phyloP scores from a whole-genome alignment of 2,888 invertebrate genomes.

The Urechis unicinctus region DNA sequence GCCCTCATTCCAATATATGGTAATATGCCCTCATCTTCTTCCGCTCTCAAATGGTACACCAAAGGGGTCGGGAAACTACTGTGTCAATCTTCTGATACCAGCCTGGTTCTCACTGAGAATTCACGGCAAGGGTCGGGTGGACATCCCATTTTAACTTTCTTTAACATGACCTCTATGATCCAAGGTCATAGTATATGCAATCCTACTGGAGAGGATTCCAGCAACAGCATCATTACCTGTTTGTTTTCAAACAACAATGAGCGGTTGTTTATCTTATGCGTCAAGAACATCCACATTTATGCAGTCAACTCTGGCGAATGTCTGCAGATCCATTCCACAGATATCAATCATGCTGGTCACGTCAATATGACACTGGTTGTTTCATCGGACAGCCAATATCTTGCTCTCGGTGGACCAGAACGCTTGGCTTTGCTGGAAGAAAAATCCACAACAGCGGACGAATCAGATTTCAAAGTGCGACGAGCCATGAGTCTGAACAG shows the following conservation, averaged over 20 bases:
- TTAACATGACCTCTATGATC: neutral
- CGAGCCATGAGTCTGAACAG: constrained; percentile 11
- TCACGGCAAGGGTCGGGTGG: neutral
- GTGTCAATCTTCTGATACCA: neutral
- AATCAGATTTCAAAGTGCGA: neutral
- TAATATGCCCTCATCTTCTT: neutral
- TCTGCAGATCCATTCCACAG: neutral
- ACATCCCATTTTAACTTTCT: neutral
- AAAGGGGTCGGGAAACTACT: neutral
- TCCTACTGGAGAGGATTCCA: neutral
- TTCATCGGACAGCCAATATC: neutral
- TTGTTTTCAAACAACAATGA: neutral
- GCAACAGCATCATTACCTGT: neutral
- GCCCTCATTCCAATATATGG: neutral
- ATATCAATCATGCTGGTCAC: neutral
- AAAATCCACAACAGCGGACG: neutral
- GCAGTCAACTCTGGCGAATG: neutral
- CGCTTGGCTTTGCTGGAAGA: constrained; percentile 4
- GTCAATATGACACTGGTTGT: constrained; percentile 1
- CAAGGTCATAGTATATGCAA: neutral
- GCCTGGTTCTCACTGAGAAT: neutral
- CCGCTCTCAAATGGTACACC: neutral
- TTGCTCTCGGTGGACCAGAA: constrained; percentile 2
- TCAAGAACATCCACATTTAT: neutral
- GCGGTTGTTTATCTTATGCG: neutral